Percentiles rank a stretch among this genome's conserved stretches.
Conservation (phyloP, 2,888 invertebrate species). For the Serrognathus titanus region DNA sequence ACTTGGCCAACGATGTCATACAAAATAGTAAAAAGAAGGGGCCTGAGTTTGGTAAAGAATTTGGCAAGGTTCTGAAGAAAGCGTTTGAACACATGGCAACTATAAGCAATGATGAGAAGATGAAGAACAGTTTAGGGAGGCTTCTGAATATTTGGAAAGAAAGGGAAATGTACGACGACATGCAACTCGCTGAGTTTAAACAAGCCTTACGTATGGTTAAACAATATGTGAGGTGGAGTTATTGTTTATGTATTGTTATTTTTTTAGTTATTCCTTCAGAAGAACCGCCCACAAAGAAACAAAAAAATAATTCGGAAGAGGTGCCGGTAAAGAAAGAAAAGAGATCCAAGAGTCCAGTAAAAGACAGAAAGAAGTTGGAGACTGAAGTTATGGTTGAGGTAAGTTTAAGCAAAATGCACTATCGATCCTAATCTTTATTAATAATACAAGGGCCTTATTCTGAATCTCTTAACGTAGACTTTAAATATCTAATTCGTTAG, state of each 20-base stretch:
- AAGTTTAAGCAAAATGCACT: constrained; percentile 16
- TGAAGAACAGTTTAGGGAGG: constrained; percentile 74
- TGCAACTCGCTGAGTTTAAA: constrained; percentile 77
- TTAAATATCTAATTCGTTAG: too few relatives aligned
- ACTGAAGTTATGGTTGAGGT: constrained; percentile 50
- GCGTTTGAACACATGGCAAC: constrained; percentile 82
- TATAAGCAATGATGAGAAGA: constrained; percentile 73
- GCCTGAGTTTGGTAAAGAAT: constrained; percentile 90
- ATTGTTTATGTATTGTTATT: constrained; percentile 9
- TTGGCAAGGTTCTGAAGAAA: constrained; percentile 72
- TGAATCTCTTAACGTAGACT: too few relatives aligned
- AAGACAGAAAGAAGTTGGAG: constrained; percentile 54
- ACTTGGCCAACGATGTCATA: constrained; percentile 98
- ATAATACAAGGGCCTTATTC: too few relatives aligned
- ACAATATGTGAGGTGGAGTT: neutral
- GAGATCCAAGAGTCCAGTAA: constrained; percentile 43
- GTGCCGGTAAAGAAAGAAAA: constrained; percentile 29
- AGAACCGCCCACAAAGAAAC: constrained; percentile 53
- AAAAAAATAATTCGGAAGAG: constrained; percentile 41
- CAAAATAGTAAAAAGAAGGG: constrained; percentile 98
- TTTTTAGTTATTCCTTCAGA: constrained; percentile 45
- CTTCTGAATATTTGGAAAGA: constrained; percentile 91
- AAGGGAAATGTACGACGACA: constrained; percentile 80
- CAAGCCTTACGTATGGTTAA: constrained; percentile 53
- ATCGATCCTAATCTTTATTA: too few relatives aligned